phyloP scores from a whole-genome alignment of 1,140 invertebrate genomes.

The Stegodyphus mimosarum region DNA sequence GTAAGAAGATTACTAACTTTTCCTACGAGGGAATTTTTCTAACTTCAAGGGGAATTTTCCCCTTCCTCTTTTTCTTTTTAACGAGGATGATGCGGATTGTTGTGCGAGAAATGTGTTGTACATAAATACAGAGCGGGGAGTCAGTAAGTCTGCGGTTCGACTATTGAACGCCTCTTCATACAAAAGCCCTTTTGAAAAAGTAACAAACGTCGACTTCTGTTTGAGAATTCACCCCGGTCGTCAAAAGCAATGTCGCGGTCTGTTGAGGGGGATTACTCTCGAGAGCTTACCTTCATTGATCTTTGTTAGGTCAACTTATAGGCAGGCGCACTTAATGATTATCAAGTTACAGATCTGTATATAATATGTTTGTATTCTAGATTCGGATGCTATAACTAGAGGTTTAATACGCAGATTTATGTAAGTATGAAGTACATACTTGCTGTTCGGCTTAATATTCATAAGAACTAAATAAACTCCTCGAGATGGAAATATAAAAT shows the following conservation, averaged over 20 bases:
- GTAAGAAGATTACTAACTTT: neutral
- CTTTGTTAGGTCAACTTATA: neutral
- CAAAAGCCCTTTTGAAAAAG: neutral
- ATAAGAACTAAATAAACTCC: too few relatives aligned
- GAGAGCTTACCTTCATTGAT: neutral
- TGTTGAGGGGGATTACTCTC: neutral
- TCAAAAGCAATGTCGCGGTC: neutral
- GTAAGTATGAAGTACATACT: too few relatives aligned
- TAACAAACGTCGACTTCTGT: neutral
- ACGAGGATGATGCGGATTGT: neutral
- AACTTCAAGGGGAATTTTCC: neutral
- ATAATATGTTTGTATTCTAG: neutral
- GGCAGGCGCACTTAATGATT: neutral
- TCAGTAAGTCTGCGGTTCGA: slow-evolving; percentile 11
- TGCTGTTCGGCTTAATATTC: too few relatives aligned
- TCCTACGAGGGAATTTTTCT: neutral
- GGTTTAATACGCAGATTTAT: too few relatives aligned
- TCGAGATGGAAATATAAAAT: too few relatives aligned
- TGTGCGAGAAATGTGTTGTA: neutral
- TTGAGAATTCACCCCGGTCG: neutral
- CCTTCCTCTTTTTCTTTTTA: neutral
- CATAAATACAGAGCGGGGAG: slow-evolving; percentile 14
- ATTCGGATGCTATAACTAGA: neutral
- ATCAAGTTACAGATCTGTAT: neutral
- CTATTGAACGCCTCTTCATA: neutral